A percentile compares a stretch with the other conserved stretches of the same genome.
These are phyloP conservation scores for Cyphomyrmex costatus DNA, from an alignment of 1,140 invertebrate species.

Conservation along the genomic window DNA sequence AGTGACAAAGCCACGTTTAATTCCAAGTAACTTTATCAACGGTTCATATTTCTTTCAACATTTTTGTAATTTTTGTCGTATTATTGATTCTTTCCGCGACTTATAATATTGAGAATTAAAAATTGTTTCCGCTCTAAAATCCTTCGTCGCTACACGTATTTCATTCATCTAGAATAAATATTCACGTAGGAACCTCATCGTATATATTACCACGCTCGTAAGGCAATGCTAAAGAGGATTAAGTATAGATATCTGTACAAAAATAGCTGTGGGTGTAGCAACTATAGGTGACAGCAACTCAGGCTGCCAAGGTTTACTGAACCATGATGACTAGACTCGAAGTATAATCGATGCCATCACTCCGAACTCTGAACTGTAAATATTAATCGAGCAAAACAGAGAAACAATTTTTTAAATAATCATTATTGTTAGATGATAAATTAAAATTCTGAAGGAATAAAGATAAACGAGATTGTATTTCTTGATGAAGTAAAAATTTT, in stretches of 20 bases:
- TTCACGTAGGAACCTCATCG: not conserved
- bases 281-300: conserved; percentile 47
- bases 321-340: conserved; percentile 44
- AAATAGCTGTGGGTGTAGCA: conserved; percentile 42
- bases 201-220: not conserved
- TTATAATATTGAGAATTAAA: not conserved
- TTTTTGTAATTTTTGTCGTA: not conserved
- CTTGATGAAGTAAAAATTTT: not conserved
- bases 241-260: conserved; percentile 41
- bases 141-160: not conserved
- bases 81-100: not conserved
- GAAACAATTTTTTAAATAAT: not conserved
- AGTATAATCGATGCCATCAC: conserved; percentile 17
- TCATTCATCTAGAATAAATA: conserved; percentile 9
- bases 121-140: not conserved
- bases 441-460: not conserved
- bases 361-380: not conserved
- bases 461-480: not conserved
- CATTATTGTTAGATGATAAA: not conserved
- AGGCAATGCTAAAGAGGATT: conserved; percentile 40
- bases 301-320: conserved; percentile 60
- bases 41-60: not conserved
- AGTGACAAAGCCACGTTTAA: not conserved
- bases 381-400: not conserved
- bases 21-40: conserved; percentile 1